These are phyloP conservation scores for Seriola rivoliana DNA, from an alignment of 2,113 vertebrate species.

Conservation along the genomic window DNA sequence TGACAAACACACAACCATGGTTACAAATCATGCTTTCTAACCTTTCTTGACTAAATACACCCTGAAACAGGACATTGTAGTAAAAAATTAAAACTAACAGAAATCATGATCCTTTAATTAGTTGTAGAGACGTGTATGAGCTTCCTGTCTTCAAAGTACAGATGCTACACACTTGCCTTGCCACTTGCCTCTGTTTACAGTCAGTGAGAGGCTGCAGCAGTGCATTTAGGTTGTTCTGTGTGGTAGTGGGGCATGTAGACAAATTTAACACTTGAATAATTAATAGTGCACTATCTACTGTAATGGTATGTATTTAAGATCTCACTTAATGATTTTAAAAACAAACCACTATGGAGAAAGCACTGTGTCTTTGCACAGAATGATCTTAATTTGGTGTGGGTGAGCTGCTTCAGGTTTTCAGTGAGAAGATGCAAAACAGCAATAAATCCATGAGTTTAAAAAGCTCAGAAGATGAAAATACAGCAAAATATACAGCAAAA, in stretches of 20 bases:
- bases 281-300: too few species aligned
- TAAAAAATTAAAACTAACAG: background rate
- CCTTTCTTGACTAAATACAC: too few species aligned
- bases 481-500: background rate
- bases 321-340: too few species aligned
- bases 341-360: too few species aligned
- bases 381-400: background rate
- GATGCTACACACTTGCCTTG: background rate
- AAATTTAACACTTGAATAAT: background rate
- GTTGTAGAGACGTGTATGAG: background rate
- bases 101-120: background rate
- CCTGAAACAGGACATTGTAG: too few species aligned
- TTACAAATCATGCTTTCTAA: too few species aligned
- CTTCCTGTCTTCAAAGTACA: conserved; percentile 1
- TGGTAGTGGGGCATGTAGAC: background rate
- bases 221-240: background rate
- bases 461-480: background rate
- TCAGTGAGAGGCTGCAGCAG: background rate
- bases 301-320: too few species aligned
- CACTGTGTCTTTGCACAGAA: too few species aligned
- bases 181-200: background rate
- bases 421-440: background rate
- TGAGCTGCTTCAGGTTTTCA: background rate
- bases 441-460: background rate
- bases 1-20: too few species aligned